A percentile compares a stretch with the other conserved stretches of the same genome.
Evolutionary conservation across 2,888 invertebrate species (phyloP).

Genomic region (Acleris cristana): DNA sequence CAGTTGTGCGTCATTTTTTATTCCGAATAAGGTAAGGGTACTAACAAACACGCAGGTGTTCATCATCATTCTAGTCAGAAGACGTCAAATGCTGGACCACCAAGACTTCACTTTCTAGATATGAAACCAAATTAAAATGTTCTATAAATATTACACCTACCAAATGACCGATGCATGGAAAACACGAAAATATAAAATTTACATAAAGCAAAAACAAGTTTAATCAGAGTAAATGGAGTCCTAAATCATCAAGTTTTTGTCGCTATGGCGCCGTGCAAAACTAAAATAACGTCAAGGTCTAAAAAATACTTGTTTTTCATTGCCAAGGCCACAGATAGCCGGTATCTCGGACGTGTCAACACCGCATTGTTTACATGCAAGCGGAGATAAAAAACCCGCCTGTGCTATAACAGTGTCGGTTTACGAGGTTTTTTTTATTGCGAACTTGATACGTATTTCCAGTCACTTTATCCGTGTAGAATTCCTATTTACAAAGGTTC

Average conservation of each 20-base stretch:
- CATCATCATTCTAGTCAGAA: too few species aligned
- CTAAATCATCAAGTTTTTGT: conserved; percentile 44
- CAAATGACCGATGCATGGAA: not conserved
- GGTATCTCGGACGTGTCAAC: conserved; percentile 76
- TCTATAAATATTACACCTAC: too few species aligned
- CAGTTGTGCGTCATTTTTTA: too few species aligned
- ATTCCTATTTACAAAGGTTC: too few species aligned
- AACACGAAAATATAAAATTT: not conserved
- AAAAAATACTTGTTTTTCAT: conserved; percentile 72
- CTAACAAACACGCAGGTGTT: too few species aligned
- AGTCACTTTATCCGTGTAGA: too few species aligned
- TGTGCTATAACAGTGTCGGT: conserved; percentile 6
- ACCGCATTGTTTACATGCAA: conserved; percentile 69
- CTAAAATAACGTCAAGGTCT: conserved; percentile 65
- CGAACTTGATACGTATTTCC: too few species aligned
- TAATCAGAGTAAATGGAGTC: conserved; percentile 32
- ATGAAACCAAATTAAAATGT: too few species aligned
- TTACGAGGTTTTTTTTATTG: conserved; percentile 5
- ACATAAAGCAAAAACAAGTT: conserved; percentile 6
- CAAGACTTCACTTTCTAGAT: too few species aligned
- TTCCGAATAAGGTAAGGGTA: too few species aligned
- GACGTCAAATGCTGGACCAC: too few species aligned
- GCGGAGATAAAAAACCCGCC: conserved; percentile 49
- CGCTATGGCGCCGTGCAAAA: conserved; percentile 55
- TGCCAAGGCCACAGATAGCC: conserved; percentile 82